Evolutionary conservation across 2,113 vertebrate genomes (phyloP).

Genomic region (Oenanthe oenanthe): DNA sequence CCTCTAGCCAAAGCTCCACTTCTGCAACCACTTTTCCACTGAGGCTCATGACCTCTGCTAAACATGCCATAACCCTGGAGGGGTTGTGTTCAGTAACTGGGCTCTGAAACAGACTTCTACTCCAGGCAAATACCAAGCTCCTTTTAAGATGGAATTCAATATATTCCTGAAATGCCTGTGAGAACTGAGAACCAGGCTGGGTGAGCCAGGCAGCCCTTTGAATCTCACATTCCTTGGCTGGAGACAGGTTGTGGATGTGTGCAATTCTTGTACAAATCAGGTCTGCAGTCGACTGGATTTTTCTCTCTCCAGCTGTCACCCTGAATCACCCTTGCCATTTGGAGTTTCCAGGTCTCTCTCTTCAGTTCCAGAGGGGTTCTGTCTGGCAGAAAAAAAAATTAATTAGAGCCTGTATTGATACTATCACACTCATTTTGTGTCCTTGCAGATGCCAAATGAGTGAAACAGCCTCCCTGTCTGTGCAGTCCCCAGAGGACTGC

Average conservation of each 20-base stretch:
- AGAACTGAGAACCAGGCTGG: background rate
- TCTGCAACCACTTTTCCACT: background rate
- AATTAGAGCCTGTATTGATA: slow-evolving; percentile 4
- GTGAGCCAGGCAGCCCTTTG: background rate
- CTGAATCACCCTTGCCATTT: background rate
- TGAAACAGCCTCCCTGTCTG: background rate
- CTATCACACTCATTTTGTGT: slow-evolving; percentile 12
- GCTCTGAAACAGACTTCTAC: slow-evolving; percentile 9
- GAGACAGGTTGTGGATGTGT: background rate
- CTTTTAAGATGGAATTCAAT: slow-evolving; percentile 60
- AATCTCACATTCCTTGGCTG: slow-evolving; percentile 19
- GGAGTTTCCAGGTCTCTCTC: background rate
- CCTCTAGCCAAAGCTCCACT: background rate
- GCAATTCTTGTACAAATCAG: background rate
- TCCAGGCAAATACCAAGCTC: background rate
- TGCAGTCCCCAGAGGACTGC: background rate
- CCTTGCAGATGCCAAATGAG: background rate
- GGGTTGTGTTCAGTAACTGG: background rate
- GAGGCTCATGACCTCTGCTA: slow-evolving; percentile 2
- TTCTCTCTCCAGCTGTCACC: background rate
- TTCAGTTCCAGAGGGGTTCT: background rate
- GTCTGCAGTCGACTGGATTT: background rate
- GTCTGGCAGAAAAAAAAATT: background rate
- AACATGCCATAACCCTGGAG: background rate
- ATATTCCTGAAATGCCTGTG: slow-evolving; percentile 44